Base-by-base conservation (phyloP, 2,888 invertebrate genomes). In the Hofmannophila pseudospretella region DNA sequence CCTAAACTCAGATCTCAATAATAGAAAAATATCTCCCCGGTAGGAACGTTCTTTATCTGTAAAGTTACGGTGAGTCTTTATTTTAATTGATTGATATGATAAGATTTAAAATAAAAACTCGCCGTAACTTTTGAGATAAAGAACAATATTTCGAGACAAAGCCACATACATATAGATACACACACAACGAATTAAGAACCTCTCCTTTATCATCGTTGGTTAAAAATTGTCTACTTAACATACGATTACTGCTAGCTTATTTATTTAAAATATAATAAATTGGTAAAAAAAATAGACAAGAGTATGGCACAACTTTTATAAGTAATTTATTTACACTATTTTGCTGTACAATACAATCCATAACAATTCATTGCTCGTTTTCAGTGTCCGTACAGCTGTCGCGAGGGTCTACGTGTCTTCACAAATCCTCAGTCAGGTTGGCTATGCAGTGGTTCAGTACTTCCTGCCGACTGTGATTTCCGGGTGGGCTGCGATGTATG, bases 401-500 rank as follows among this genome's bases (percentile, higher is more conserved):
- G 39, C 36, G 20, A 25, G 11, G 27, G 27, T 11, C 27, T 4
- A 9, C 7, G 25, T n/a, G n/a, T 5, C 5, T 5, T 22, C 23
- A 27, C 27, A 5, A 11, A 12, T 4, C 27, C 5, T 7, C 1
- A 11, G 27, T 27, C 11, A 11, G 11, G 11, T n/a, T n/a, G 10
- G 9, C 10, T 26, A 2, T 4, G 26, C 27, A 27, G 5, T 10
- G 11, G n/a, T n/a, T 30, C 16, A 30, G 25, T n/a, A 33, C 11
- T 23, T 36, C 19, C n/a, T 36, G 30, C 16, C 20, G 22, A 30
- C n/a, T 16, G 29, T 9, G 25, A 5, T 26, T 23, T n/a, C 39
- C 5, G 69, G 54, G 33, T 67, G 68, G 22, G 49, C 44, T 0
- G 49, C 58, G 41, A 61, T 63, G 65, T 70, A 84, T 34, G 54